phyloP scores from a whole-genome alignment of 1,140 invertebrate species.

The Eufriesea mexicana region DNA sequence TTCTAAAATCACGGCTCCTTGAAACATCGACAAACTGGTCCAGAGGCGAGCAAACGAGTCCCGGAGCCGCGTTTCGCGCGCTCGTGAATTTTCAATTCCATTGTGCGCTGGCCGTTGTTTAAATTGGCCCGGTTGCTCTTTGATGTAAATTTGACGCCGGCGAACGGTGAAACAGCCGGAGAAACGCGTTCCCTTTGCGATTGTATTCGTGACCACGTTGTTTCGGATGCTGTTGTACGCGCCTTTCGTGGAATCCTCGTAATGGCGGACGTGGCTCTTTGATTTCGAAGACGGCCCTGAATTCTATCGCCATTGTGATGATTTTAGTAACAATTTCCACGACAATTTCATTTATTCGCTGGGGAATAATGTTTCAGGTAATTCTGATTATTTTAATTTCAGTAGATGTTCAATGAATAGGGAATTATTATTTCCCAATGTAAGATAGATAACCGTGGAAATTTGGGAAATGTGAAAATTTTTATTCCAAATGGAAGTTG shows the following conservation, averaged over 20 bases:
- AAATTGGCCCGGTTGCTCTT: constrained; percentile 34
- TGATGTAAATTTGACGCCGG: constrained; percentile 32
- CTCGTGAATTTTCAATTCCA: constrained; percentile 23
- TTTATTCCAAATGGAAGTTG: no score
- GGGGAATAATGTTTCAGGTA: no score
- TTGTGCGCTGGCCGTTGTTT: constrained; percentile 27
- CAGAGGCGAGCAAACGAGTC: no score
- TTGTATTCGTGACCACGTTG: not conserved
- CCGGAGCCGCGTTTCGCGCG: not conserved
- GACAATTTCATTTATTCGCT: no score
- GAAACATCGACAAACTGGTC: not conserved
- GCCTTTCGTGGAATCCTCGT: not conserved
- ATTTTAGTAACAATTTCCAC: no score
- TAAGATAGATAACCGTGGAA: no score
- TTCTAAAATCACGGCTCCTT: constrained; percentile 8
- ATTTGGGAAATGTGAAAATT: no score
- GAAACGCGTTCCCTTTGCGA: not conserved
- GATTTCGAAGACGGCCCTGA: no score
- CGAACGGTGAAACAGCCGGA: constrained; percentile 1
- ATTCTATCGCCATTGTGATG: no score
- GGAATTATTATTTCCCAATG: no score
- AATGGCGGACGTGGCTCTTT: not conserved
- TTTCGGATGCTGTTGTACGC: not conserved
- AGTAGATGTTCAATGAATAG: no score
- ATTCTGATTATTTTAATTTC: no score